phyloP scores from a whole-genome alignment of 1,140 invertebrate species.

The Thaumetopoea pityocampa region DNA sequence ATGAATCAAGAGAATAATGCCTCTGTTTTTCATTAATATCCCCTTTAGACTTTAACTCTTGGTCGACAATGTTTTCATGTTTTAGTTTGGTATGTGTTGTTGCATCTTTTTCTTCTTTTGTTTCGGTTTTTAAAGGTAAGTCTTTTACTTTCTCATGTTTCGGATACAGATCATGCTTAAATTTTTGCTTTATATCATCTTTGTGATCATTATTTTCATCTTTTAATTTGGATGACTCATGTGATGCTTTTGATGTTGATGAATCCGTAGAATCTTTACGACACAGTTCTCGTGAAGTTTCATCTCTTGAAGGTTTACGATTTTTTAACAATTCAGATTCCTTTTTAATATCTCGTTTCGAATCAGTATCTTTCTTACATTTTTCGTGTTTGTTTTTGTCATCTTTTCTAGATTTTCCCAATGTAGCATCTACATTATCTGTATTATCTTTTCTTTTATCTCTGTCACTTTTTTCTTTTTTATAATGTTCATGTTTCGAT shows the following conservation, averaged over 20 bases:
- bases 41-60: slow-evolving; percentile 36
- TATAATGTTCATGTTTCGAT: slow-evolving; percentile 52
- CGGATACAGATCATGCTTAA: slow-evolving; percentile 37
- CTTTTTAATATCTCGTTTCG: slow-evolving; percentile 55
- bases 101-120: slow-evolving; percentile 52
- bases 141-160: slow-evolving; percentile 53
- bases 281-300: slow-evolving; percentile 59
- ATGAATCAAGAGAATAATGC: slow-evolving; percentile 73
- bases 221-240: slow-evolving; percentile 65
- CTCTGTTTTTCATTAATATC: slow-evolving; percentile 64
- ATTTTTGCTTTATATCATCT: slow-evolving; percentile 52
- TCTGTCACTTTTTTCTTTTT: slow-evolving; percentile 52
- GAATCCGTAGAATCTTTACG: slow-evolving; percentile 74
- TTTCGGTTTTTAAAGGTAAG: slow-evolving; percentile 33
- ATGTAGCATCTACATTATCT: slow-evolving; percentile 36
- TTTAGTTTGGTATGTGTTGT: slow-evolving; percentile 27
- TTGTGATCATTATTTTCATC: slow-evolving; percentile 65
- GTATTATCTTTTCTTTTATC: slow-evolving; percentile 50
- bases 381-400: slow-evolving; percentile 59
- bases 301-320: slow-evolving; percentile 67
- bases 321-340: slow-evolving; percentile 47
- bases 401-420: slow-evolving; percentile 52
- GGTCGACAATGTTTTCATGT: slow-evolving; percentile 35
- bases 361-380: slow-evolving; percentile 51
- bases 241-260: slow-evolving; percentile 68